phyloP scores from a whole-genome alignment of 1,140 invertebrate genomes.

The Drosophila suzukii region DNA sequence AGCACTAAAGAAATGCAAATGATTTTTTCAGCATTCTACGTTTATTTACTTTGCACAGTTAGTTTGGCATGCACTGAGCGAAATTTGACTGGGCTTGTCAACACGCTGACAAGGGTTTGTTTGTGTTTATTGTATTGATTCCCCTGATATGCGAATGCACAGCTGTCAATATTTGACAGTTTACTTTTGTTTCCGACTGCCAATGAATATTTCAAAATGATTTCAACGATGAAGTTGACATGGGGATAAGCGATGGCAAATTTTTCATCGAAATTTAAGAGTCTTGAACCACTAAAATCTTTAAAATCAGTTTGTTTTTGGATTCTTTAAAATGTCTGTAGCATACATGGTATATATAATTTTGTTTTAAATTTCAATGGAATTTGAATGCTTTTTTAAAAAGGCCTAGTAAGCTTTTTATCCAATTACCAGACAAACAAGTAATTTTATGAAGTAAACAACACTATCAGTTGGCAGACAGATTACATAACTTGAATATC shows the following conservation, averaged over 20 bases:
- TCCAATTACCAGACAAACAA: background rate
- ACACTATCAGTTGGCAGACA: slow-evolving; percentile 4
- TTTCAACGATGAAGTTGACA: slow-evolving; percentile 22
- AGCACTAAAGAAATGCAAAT: slow-evolving; percentile 45
- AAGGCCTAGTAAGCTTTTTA: background rate
- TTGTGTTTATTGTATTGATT: slow-evolving; percentile 32
- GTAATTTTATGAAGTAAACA: background rate
- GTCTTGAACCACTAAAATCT: background rate
- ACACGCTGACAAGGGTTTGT: slow-evolving; percentile 38
- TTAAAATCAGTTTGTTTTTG: no score
- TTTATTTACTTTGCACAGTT: slow-evolving; percentile 74
- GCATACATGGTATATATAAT: background rate
- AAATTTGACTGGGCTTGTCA: slow-evolving; percentile 44
- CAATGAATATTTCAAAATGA: slow-evolving; percentile 34
- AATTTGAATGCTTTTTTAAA: background rate
- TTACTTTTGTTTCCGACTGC: slow-evolving; percentile 41
- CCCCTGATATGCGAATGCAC: slow-evolving; percentile 7
- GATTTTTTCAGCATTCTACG: slow-evolving; percentile 58
- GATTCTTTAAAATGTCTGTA: background rate
- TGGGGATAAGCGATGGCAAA: background rate
- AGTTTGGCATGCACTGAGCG: slow-evolving; percentile 56
- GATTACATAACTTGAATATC: slow-evolving; percentile 10
- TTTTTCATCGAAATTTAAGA: background rate
- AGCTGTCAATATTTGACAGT: slow-evolving; percentile 46
- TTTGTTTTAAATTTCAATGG: background rate